A percentile compares a stretch with the other conserved stretches of the same genome.
phyloP scores from a whole-genome alignment of 2,888 invertebrate genomes.

The Cryptus viduatorius region DNA sequence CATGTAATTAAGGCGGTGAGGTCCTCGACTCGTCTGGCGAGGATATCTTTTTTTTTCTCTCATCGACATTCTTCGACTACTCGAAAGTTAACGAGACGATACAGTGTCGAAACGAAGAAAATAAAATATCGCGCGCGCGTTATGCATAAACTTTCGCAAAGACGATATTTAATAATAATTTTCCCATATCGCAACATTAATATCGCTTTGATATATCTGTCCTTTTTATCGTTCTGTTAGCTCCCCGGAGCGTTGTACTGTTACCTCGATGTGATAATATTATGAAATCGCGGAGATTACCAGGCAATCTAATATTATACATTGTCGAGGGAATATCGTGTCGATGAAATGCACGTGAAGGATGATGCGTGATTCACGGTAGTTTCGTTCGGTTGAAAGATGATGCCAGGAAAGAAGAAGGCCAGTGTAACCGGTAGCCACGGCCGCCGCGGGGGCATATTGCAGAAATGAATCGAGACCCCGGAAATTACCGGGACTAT shows the following conservation, averaged over 20 bases:
- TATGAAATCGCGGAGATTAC: slow-evolving; percentile 19
- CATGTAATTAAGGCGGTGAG: slow-evolving; percentile 20
- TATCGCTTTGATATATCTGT: slow-evolving; percentile 30
- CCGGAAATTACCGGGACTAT: slow-evolving; percentile 31
- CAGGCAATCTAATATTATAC: slow-evolving; percentile 15
- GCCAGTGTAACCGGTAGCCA: slow-evolving; percentile 1
- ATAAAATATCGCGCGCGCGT: neutral
- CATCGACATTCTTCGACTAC: slow-evolving; percentile 19
- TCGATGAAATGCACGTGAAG: neutral
- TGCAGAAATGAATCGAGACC: slow-evolving; percentile 30
- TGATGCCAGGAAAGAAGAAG: neutral
- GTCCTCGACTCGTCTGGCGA: slow-evolving; percentile 8
- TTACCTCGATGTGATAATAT: slow-evolving; percentile 20
- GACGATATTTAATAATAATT: slow-evolving; percentile 11
- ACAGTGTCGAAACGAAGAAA: slow-evolving; percentile 3
- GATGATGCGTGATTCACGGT: slow-evolving; percentile 36
- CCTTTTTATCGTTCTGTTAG: neutral
- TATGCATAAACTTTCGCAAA: neutral
- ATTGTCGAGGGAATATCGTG: neutral
- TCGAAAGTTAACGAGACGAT: slow-evolving; percentile 20
- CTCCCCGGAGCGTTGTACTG: slow-evolving; percentile 3
- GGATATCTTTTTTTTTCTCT: slow-evolving; percentile 1
- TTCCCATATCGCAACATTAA: slow-evolving; percentile 30
- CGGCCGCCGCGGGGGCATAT: neutral
- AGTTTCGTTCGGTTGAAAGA: slow-evolving; percentile 33